A percentile compares a stretch with the other conserved stretches of the same genome.
Evolutionary conservation across 2,113 vertebrate genomes (phyloP).

Genomic region (Amphiprion ocellaris): DNA sequence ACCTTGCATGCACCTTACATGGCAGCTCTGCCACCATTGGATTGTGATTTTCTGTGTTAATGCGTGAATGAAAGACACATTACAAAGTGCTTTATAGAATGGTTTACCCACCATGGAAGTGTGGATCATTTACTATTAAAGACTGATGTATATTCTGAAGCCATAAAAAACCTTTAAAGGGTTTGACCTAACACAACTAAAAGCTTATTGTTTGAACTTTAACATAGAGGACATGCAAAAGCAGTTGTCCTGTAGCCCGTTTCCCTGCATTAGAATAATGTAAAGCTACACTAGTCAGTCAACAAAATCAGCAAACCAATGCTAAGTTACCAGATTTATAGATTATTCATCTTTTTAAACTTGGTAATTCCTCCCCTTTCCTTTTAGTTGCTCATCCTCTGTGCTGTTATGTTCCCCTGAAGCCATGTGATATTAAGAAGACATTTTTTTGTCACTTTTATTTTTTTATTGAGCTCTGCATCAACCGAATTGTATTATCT

Average conservation of each 20-base stretch:
- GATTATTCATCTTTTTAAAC: neutral
- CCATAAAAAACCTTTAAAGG: neutral
- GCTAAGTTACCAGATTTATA: neutral
- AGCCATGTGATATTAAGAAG: slow-evolving; percentile 3
- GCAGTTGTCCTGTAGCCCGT: neutral
- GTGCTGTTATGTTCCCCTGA: neutral
- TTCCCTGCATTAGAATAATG: neutral
- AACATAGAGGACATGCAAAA: neutral
- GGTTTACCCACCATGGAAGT: no score
- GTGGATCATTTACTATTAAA: neutral
- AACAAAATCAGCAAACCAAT: neutral
- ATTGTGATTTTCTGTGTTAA: no score
- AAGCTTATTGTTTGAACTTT: slow-evolving; percentile 18
- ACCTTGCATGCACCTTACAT: no score
- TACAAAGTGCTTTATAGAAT: no score
- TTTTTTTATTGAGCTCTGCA: neutral
- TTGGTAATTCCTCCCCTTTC: neutral
- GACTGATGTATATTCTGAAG: neutral
- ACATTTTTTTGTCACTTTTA: neutral
- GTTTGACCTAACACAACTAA: slow-evolving; percentile 13
- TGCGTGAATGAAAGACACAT: no score
- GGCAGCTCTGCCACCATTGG: no score
- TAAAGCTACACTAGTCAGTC: neutral
- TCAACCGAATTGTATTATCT: slow-evolving; percentile 10
- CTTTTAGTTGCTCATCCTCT: neutral